Conservation (phyloP, 2,888 invertebrate species). For the Synanthedon formicaeformis region DNA sequence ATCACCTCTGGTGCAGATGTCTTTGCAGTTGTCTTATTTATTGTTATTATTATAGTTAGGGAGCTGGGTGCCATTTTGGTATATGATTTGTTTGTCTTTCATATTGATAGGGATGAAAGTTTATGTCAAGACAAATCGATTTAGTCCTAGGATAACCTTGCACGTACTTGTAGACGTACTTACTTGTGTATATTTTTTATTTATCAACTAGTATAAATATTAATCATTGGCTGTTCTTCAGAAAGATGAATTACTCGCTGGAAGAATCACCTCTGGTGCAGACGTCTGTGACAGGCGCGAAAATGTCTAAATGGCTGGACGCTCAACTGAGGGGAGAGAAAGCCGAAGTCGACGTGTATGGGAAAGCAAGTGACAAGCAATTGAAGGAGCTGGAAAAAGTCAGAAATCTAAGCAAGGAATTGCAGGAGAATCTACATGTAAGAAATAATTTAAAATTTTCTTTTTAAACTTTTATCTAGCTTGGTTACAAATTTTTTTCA, state of each 20-base stretch:
- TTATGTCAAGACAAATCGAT: too few relatives aligned
- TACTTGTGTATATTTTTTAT: too few relatives aligned
- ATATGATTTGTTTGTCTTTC: too few relatives aligned
- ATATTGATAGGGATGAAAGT: too few relatives aligned
- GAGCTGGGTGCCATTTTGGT: too few relatives aligned
- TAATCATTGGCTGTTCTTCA: conserved; percentile 3
- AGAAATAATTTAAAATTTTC: conserved; percentile 10
- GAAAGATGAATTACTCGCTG: conserved; percentile 35
- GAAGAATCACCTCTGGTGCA: conserved; percentile 27
- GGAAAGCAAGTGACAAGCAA: conserved; percentile 43
- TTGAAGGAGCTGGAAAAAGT: conserved; percentile 49
- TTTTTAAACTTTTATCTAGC: neutral
- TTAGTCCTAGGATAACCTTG: too few relatives aligned
- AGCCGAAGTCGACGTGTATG: conserved; percentile 42
- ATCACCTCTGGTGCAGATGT: conserved; percentile 25
- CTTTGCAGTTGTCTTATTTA: too few relatives aligned
- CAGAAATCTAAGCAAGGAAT: conserved; percentile 44
- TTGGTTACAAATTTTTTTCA: too few relatives aligned
- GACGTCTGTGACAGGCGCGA: conserved; percentile 27
- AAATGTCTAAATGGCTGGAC: conserved; percentile 43
- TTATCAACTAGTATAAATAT: too few relatives aligned
- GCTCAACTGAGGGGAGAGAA: conserved; percentile 36
- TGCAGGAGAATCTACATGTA: conserved; percentile 52
- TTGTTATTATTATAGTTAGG: too few relatives aligned
- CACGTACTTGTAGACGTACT: too few relatives aligned